Conservation (phyloP, 1,140 invertebrate species). For the Drosophila equinoxialis region DNA sequence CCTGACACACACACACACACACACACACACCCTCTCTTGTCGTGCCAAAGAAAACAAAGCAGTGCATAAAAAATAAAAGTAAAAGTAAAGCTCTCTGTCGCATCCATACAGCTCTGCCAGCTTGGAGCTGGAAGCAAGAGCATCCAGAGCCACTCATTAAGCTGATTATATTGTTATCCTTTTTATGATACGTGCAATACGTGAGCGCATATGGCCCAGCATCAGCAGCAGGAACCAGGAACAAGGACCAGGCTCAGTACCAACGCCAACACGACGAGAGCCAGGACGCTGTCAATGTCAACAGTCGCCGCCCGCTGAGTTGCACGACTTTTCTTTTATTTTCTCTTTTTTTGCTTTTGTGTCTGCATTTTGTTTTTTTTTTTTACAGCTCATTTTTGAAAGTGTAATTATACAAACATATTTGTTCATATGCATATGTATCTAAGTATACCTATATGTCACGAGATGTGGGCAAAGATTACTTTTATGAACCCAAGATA, state of each 20-base stretch:
- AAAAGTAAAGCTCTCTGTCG: conserved; percentile 75
- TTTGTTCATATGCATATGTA: conserved; percentile 6
- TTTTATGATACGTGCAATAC: conserved; percentile 83
- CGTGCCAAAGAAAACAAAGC: conserved; percentile 63
- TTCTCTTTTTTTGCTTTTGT: conserved; percentile 16
- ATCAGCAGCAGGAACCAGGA: conserved; percentile 17
- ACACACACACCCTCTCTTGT: conserved; percentile 3
- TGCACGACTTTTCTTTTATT: conserved; percentile 31
- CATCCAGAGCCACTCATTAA: conserved; percentile 76
- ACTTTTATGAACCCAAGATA: conserved; percentile 58
- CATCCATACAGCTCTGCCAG: conserved; percentile 50
- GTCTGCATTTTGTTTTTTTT: neutral
- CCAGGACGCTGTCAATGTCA: conserved; percentile 52
- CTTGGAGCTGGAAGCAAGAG: conserved; percentile 18
- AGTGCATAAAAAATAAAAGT: conserved; percentile 76
- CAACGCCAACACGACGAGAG: neutral
- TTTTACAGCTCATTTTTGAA: conserved; percentile 65
- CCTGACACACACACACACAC: neutral
- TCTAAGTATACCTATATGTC: conserved; percentile 12
- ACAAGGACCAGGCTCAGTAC: conserved; percentile 31
- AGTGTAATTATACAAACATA: conserved; percentile 70
- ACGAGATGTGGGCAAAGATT: conserved; percentile 53
- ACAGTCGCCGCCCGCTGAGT: conserved; percentile 25
- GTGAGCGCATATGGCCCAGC: conserved; percentile 73
- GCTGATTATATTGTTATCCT: conserved; percentile 83